Conservation (phyloP, 2,888 invertebrate species). For the Pandemis heparana region DNA sequence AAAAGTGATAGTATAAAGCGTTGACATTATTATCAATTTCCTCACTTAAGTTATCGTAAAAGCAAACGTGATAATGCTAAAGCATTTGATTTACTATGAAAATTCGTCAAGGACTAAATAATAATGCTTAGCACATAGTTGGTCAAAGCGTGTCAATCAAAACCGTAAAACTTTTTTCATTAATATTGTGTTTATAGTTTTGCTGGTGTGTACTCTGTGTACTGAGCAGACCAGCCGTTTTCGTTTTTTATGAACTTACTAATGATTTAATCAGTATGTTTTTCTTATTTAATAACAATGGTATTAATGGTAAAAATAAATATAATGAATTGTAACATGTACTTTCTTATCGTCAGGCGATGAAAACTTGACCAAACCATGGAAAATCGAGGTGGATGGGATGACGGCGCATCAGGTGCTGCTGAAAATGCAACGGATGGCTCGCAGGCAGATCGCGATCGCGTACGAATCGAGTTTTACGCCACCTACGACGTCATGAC, state of each 20-base stretch:
- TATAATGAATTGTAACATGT: slow-evolving; percentile 27
- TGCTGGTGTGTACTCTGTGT: neutral
- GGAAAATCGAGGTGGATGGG: slow-evolving; percentile 80
- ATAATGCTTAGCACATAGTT: neutral
- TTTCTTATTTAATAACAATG: neutral
- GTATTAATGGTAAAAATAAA: neutral
- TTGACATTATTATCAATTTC: neutral
- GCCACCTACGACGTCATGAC: slow-evolving; percentile 97
- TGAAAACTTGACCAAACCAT: slow-evolving; percentile 81
- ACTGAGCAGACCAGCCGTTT: neutral
- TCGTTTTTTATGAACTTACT: neutral
- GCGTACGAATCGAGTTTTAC: slow-evolving; percentile 92
- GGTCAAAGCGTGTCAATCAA: neutral
- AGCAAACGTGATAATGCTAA: slow-evolving; percentile 1
- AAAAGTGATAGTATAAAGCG: neutral
- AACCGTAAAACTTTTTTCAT: slow-evolving; percentile 11
- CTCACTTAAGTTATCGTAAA: slow-evolving; percentile 22
- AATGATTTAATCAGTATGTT: neutral
- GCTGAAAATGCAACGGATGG: slow-evolving; percentile 72
- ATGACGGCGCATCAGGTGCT: slow-evolving; percentile 66
- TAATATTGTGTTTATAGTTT: neutral
- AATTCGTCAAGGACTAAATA: neutral
- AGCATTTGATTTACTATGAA: neutral
- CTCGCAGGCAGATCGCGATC: slow-evolving; percentile 87
- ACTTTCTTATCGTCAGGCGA: slow-evolving; percentile 71